A percentile compares a stretch with the other conserved stretches of the same genome.
Evolutionary conservation across 2,113 vertebrate genomes (phyloP).

Genomic region (Sturnira hondurensis): DNA sequence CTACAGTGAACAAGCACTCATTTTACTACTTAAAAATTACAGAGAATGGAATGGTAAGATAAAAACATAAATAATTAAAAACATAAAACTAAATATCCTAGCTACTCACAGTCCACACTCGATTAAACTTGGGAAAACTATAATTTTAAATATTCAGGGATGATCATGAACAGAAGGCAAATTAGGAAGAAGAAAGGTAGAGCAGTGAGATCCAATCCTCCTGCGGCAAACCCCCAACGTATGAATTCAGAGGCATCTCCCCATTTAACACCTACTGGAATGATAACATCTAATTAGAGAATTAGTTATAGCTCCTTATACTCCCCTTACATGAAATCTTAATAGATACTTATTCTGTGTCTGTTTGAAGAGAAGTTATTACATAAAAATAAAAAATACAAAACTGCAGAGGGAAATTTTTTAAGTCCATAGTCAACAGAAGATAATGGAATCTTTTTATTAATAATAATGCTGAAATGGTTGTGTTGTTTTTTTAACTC

Average conservation of each 20-base stretch:
- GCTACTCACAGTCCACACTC: background rate
- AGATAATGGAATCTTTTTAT: constrained; percentile 36
- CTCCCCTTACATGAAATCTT: background rate
- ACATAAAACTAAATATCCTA: background rate
- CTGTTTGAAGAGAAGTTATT: background rate
- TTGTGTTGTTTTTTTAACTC: background rate
- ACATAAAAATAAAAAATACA: constrained; percentile 28
- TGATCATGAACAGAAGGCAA: constrained; percentile 17
- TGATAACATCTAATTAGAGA: constrained; percentile 25
- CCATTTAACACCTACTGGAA: background rate
- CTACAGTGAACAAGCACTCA: background rate
- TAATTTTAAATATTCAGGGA: constrained; percentile 27
- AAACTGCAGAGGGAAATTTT: background rate
- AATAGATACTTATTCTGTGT: background rate
- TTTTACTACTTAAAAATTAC: background rate
- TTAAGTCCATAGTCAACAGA: background rate
- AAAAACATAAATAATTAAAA: constrained; percentile 32
- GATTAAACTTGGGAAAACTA: constrained; percentile 2
- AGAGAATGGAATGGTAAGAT: background rate
- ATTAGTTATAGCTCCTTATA: constrained; percentile 1
- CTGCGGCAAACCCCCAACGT: background rate
- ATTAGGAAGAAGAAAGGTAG: background rate
- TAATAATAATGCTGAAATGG: background rate
- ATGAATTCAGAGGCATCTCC: background rate
- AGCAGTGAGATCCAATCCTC: background rate